These are phyloP conservation scores for Oreochromis mossambicus DNA, from an alignment of 2,797 vertebrate species.

Conservation along the genomic window DNA sequence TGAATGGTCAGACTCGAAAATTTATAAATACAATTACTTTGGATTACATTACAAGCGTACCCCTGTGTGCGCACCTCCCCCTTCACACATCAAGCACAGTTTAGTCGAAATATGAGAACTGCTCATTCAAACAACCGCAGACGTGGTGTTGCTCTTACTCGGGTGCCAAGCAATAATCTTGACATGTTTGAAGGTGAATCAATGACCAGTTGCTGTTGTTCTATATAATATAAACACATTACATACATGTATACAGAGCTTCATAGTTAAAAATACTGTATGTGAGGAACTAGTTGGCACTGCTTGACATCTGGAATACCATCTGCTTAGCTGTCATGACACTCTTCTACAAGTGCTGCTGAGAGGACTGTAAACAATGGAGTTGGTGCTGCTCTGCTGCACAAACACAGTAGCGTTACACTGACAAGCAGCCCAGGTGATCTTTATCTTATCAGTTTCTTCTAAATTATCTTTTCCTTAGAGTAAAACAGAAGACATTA, in stretches of 20 bases:
- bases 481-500: neutral
- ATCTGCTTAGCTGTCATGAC: neutral
- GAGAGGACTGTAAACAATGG: neutral
- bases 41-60: neutral
- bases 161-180: neutral
- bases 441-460: neutral
- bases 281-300: neutral
- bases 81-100: neutral
- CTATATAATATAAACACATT: neutral
- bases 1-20: neutral
- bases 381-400: neutral
- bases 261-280: neutral
- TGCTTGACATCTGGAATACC: neutral
- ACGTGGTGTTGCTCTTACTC: neutral
- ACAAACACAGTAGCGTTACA: neutral
- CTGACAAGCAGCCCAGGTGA: neutral
- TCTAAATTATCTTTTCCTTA: neutral
- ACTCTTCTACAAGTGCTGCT: neutral
- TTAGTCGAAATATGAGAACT: neutral
- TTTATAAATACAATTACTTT: accelerated
- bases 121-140: neutral
- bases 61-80: neutral
- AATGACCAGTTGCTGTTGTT: neutral
- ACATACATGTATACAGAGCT: accelerated
- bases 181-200: neutral